Base-by-base conservation (phyloP, 64 coral and sea anemone genomes). In the Cladopsammia gracilis region DNA sequence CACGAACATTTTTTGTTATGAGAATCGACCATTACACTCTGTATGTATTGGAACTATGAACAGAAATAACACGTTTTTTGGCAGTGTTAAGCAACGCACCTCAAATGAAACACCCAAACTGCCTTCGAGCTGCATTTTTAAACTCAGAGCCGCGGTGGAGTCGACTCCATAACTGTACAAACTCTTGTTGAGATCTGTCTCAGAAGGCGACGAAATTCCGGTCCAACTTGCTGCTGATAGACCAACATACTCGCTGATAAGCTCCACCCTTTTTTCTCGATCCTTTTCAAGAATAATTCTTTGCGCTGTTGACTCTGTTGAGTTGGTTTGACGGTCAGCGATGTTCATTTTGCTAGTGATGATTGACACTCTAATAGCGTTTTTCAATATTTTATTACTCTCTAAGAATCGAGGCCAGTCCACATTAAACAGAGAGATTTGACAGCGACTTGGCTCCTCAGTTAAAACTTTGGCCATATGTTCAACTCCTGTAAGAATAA, bases 161-260 rank as follows among this genome's bases (percentile, higher is more conserved):
- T 94, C 93, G 1, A 89, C 51, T 3, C 93, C 93, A 65, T 89
- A 89, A 50, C 61, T 89, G 46, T 94, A 89, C 76, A 94, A 88
- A 26, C 64, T 88, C 13, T 56, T 53, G 25, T 89, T 79, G 4
- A 59, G 78, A 66, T 94, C 93, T 49, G 76, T 52, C 48, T 94
- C 93, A 57, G 89, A 91, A 23, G 14, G n/a, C 44, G 48, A 13
- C 20, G 80, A 34, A 15, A 12, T 15, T 34, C 71, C 93, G 14
- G 87, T 57, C 76, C 93, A 89, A 20, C 65, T 23, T 12, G 19
- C 43, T 50, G 89, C 4, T 10, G 76, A 61, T 24, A 58, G 15
- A 16, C 34, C n/a, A 3, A 94, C 15, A 51, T 80, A 83, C 4
- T 64, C 57, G 18, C 48, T 51, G 18, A 94, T 58, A 10, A 46